Evolutionary conservation across 2,797 vertebrate genomes (phyloP).

Genomic region (Onychomys leucogaster): DNA sequence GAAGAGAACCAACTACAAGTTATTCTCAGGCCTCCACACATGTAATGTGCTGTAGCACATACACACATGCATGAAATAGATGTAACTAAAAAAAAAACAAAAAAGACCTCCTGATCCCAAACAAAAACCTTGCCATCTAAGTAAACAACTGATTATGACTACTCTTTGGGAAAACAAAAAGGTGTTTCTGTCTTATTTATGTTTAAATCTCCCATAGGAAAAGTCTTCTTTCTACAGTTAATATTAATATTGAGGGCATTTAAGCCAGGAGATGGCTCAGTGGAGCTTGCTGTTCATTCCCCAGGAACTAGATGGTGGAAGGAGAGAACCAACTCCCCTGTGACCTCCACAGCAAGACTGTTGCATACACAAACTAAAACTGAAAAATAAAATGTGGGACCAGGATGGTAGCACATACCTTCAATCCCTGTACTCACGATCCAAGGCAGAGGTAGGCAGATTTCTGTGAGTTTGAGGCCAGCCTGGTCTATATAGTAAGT

Average conservation of each 20-base stretch:
- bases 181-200: background rate
- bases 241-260: background rate
- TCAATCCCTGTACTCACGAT: background rate
- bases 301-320: background rate
- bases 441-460: background rate
- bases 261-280: background rate
- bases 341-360: background rate
- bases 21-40: background rate
- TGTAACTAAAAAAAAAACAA: background rate
- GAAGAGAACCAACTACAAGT: background rate
- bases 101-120: background rate
- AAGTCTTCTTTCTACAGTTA: background rate
- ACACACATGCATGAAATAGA: background rate
- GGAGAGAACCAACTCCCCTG: background rate
- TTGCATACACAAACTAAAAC: background rate
- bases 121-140: slow-evolving; percentile 18
- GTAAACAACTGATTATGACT: background rate
- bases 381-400: background rate
- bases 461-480: background rate
- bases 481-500: background rate
- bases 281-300: background rate
- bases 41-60: background rate
- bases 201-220: slow-evolving; percentile 19
- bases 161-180: background rate
- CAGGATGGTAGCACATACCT: background rate